Evolutionary conservation across 2,888 invertebrate genomes (phyloP).

Genomic region (Crepidodera aurea): DNA sequence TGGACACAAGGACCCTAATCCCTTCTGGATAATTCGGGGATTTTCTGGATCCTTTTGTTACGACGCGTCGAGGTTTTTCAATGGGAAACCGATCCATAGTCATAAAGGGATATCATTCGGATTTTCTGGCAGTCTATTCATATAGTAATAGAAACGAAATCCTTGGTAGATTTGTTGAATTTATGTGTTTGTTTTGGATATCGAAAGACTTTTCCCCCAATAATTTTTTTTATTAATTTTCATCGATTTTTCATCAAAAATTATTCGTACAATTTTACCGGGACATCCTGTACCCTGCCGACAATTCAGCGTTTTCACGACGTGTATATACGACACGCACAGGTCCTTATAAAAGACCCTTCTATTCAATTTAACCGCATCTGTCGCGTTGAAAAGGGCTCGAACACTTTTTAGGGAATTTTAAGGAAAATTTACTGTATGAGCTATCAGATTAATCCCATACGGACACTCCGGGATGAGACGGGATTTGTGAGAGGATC

Average conservation of each 20-base stretch:
- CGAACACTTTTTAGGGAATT: neutral
- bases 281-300: neutral
- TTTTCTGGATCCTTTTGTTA: conserved; percentile 24
- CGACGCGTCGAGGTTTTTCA: conserved; percentile 9
- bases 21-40: conserved; percentile 13
- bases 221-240: too few relatives aligned
- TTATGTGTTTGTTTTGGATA: neutral
- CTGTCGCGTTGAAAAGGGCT: neutral
- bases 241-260: too few relatives aligned
- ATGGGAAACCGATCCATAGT: neutral
- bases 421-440: conserved; percentile 1
- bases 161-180: neutral
- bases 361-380: neutral
- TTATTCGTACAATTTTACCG: too few relatives aligned
- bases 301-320: neutral
- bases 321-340: neutral
- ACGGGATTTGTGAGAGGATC: neutral
- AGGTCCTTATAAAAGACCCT: neutral
- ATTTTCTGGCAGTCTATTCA: neutral
- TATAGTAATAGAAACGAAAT: neutral
- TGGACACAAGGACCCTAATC: conserved; percentile 22
- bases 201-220: neutral
- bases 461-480: neutral
- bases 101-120: neutral
- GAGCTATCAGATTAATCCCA: neutral